These are phyloP conservation scores for Teinopalpus imperialis DNA, from an alignment of 2,888 invertebrate species.

Conservation along the genomic window DNA sequence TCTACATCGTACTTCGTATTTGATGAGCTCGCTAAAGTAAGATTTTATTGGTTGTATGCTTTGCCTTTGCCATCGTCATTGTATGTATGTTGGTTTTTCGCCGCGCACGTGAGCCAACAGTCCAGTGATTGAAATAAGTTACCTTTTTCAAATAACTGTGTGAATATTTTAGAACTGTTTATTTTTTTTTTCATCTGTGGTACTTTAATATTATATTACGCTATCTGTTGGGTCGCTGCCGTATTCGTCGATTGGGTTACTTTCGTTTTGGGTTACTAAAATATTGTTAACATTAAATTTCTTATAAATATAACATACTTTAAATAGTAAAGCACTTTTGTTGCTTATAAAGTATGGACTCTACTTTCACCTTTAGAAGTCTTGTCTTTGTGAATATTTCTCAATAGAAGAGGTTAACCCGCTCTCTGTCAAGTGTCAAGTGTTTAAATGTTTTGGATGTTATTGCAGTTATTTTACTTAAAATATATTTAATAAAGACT, in stretches of 20 bases:
- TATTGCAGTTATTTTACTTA: slow-evolving; percentile 19
- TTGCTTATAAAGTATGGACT: background rate
- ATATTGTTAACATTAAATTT: background rate
- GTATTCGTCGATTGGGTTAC: slow-evolving; percentile 22
- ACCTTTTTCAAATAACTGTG: background rate
- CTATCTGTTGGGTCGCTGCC: slow-evolving; percentile 18
- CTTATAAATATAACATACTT: slow-evolving; percentile 1
- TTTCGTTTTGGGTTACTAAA: slow-evolving; percentile 13
- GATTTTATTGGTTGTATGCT: no score
- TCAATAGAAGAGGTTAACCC: slow-evolving; percentile 24
- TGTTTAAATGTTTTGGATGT: slow-evolving; percentile 27
- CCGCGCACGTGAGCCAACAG: background rate
- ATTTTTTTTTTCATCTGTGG: slow-evolving; percentile 22
- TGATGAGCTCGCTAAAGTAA: background rate
- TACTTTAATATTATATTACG: slow-evolving; percentile 1
- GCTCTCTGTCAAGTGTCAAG: slow-evolving; percentile 30
- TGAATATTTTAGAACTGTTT: slow-evolving; percentile 1
- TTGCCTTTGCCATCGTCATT: background rate
- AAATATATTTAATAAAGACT: slow-evolving; percentile 10
- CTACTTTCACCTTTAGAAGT: slow-evolving; percentile 2
- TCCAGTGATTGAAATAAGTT: slow-evolving; percentile 1
- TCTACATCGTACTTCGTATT: no score
- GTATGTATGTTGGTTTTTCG: slow-evolving; percentile 16
- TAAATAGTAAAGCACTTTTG: background rate
- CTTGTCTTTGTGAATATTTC: slow-evolving; percentile 14